Conservation (phyloP, 2,797 vertebrate genomes). For the Sandelia bainsii region DNA sequence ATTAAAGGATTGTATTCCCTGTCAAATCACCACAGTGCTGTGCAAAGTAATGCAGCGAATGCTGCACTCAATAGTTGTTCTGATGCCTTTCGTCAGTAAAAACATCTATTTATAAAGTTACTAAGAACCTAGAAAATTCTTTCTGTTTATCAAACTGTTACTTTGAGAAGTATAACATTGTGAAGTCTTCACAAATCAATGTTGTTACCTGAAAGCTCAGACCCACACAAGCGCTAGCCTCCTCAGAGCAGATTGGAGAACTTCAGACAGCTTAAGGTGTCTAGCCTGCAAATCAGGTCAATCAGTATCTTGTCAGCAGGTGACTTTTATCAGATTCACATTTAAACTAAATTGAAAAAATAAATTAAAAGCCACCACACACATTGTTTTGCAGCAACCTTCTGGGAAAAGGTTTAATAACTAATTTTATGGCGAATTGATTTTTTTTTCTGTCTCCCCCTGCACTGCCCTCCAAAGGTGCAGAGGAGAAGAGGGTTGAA, state of each 20-base stretch:
- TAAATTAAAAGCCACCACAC: slow-evolving; percentile 74
- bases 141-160: slow-evolving; percentile 23
- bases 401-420: slow-evolving; percentile 78
- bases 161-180: slow-evolving; percentile 26
- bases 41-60: not conserved
- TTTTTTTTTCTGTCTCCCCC: slow-evolving; percentile 61
- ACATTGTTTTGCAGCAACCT: slow-evolving; percentile 60
- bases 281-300: slow-evolving; percentile 60
- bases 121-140: slow-evolving; percentile 40
- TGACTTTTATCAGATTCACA: slow-evolving; percentile 79
- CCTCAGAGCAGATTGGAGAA: slow-evolving; percentile 40
- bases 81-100: slow-evolving; percentile 24
- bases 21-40: slow-evolving; percentile 16
- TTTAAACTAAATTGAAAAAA: slow-evolving; percentile 80
- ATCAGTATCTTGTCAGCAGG: slow-evolving; percentile 72
- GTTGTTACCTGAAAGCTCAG: slow-evolving; percentile 35
- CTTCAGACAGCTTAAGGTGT: slow-evolving; percentile 57
- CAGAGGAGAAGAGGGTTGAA: slow-evolving; percentile 56
- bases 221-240: slow-evolving; percentile 35
- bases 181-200: slow-evolving; percentile 55
- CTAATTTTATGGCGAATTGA: slow-evolving; percentile 81
- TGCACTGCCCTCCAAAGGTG: slow-evolving; percentile 66
- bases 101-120: slow-evolving; percentile 34
- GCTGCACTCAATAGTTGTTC: slow-evolving; percentile 16
- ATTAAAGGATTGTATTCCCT: slow-evolving; percentile 22